Conservation (phyloP, 2,888 invertebrate genomes). For the Erpobdella octoculata region DNA sequence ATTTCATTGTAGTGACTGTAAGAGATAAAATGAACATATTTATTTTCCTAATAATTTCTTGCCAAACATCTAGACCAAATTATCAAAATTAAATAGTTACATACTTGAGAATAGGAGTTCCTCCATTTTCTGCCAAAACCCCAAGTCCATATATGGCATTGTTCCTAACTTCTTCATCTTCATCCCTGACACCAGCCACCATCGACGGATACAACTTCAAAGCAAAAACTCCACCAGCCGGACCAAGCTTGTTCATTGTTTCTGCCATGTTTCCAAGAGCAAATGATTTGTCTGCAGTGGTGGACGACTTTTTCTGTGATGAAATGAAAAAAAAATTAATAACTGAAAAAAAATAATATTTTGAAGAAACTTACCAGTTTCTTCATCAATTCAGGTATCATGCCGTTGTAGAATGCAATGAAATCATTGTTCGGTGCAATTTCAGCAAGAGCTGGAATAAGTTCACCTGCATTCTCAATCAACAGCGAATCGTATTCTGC, state of each 20-base stretch:
- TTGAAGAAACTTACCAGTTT: constrained; percentile 58
- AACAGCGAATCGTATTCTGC: constrained; percentile 60
- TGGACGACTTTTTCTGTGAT: constrained; percentile 61
- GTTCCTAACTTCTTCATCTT: constrained; percentile 66
- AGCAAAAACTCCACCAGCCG: constrained; percentile 4
- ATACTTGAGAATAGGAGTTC: constrained; percentile 35
- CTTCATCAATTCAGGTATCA: constrained; percentile 60
- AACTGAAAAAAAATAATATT: too few species aligned
- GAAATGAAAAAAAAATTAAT: neutral
- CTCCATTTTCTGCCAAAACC: constrained; percentile 64
- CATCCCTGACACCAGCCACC: constrained; percentile 59
- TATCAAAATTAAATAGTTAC: too few species aligned
- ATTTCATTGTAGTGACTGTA: constrained; percentile 61
- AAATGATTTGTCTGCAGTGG: constrained; percentile 64
- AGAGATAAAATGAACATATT: neutral
- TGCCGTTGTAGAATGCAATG: constrained; percentile 61
- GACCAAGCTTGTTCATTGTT: constrained; percentile 61
- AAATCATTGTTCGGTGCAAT: constrained; percentile 63
- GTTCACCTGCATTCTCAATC: constrained; percentile 68
- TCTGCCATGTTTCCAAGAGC: constrained; percentile 68
- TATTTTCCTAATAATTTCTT: neutral
- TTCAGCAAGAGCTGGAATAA: constrained; percentile 64
- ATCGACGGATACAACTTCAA: constrained; percentile 52
- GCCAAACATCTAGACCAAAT: neutral
- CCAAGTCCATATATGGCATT: constrained; percentile 71